A percentile compares a stretch with the other conserved stretches of the same genome.
These are phyloP conservation scores for Oryctolagus cuniculus DNA, from an alignment of 2,113 vertebrate species.

Conservation along the genomic window mOryCun1.1 NC_091434.1:4246501-4247000, in stretches of 20 bases:
- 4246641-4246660: not conserved
- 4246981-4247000: accelerated
- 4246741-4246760: not conserved
- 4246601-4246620: not conserved
- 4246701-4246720: not conserved
- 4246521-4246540: accelerated
- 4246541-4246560: not conserved
- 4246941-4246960: accelerated
- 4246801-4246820: slow-evolving; percentile 9
- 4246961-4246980: accelerated
- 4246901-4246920: slow-evolving; percentile 19
- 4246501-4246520: not conserved
- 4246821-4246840: slow-evolving; percentile 49
- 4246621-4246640: not conserved
- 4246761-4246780: slow-evolving; percentile 48
- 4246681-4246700: slow-evolving; percentile 66
- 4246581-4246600: not conserved
- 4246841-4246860: not conserved
- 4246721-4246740: slow-evolving; percentile 37
- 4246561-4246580: accelerated
- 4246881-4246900: not conserved
- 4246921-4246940: accelerated
- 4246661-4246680: slow-evolving; percentile 56
- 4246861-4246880: slow-evolving; percentile 53
- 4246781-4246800: not conserved